Base-by-base conservation (phyloP, 2,113 vertebrate species). In the Grammomys surdaster region DNA sequence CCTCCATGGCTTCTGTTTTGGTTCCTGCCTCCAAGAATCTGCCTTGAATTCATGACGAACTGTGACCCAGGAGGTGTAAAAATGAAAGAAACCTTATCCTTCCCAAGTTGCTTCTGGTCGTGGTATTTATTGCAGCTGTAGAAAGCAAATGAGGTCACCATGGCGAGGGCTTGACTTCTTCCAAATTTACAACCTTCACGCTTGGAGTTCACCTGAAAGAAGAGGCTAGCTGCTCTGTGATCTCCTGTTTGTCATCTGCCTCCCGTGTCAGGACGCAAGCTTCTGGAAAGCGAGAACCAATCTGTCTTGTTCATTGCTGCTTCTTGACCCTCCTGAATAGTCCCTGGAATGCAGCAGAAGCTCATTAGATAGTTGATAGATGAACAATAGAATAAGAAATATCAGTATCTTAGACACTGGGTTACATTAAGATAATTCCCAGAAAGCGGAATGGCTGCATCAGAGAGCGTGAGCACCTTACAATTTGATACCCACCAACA, bases 361-460 rank as follows among this genome's bases (percentile, higher is more conserved):
- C 86, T 75, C 78, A 17, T 78, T 75, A 69, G 70, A 75, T 86
- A 93, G 24, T 60, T 82, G 46, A 80, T 63, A 28, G 87, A 70
- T 95, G 69, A 93, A 82, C 75, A 70, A 60, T 20, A 24, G 92
- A 87, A 90, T 19, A 88, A 91, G 90, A 69, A 60, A n/a, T 19
- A 58, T 14, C 31, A 75, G 31, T 48, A 51, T 75, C 94, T 58
- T 12, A 46, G 36, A 43, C 65, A 82, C 36, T 22, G 69, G 48
- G 31, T n/a, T 87, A 33, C 54, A 4, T 10, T 13, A 72, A 63
- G 51, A 67, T 88, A 73, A 75, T 90, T 82, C 81, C 60, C 84
- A 89, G 77, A 36, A 76, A 94, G 40, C 6, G 9, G 63, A 89
- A 77, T 22, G 56, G 56, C 84, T 24, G 12, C 0, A 12, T 75